phyloP scores from a whole-genome alignment of 2,888 invertebrate species.

The Papilio protenor region DNA sequence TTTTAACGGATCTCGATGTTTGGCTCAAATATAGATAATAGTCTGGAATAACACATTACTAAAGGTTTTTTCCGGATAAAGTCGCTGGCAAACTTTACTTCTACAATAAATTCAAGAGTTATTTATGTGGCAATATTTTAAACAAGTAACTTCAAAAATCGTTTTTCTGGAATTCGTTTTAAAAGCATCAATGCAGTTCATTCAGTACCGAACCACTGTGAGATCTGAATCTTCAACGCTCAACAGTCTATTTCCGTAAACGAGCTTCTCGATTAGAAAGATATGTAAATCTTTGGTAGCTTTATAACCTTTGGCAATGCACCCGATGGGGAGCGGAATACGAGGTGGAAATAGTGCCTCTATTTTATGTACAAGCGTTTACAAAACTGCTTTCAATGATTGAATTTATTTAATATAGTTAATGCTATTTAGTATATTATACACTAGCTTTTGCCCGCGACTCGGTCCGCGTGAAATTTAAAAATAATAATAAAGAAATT shows the following conservation, averaged over 20 bases:
- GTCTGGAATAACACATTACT: no score
- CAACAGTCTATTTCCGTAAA: conserved; percentile 39
- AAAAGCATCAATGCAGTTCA: neutral
- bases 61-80: no score
- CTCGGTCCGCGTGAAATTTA: no score
- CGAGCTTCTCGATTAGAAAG: conserved; percentile 33
- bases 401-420: neutral
- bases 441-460: no score
- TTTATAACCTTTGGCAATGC: conserved; percentile 14
- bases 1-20: no score
- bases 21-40: no score
- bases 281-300: conserved; percentile 41
- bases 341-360: neutral
- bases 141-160: neutral
- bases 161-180: neutral
- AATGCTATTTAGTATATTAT: neutral
- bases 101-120: neutral
- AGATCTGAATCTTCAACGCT: conserved; percentile 36
- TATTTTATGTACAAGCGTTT: neutral
- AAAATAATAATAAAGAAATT: no score
- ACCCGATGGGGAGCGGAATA: neutral
- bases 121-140: neutral
- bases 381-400: neutral
- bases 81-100: no score
- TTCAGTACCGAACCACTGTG: conserved; percentile 15